Base-by-base conservation (phyloP, 2,888 invertebrate genomes). In the Ornithoptera priamus region DNA sequence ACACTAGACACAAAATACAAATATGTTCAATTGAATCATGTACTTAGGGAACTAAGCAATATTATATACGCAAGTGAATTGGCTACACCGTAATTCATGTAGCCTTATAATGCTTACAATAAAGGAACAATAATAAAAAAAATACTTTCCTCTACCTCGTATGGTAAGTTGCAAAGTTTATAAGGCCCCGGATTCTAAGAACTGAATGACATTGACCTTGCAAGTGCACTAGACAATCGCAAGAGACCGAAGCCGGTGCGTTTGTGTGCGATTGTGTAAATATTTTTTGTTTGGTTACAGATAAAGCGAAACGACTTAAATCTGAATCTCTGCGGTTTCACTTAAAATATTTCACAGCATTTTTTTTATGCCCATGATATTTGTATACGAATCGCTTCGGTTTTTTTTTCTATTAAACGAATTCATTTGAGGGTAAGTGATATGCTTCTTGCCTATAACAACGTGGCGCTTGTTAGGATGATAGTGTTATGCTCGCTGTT, bases 181-280 rank as follows among this genome's bases (percentile, higher is more conserved):
- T 56, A 39, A n/a, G 69, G 59, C 72, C 62, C 65, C 30, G 50
- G 61, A 60, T 75, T 77, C 76, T 65, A 62, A 74, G 75, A 75
- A 77, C 70, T 64, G 72, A 73, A 73, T 75, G 75, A 71, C 69
- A 71, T 71, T 72, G 73, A 70, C 79, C 77, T 77, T 77, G 77
- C 64, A 69, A 68, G 67, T 72, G 72, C 72, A 66, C 70, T 71
- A 71, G 74, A 62, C 60, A 58, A 22, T 60, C 39, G 36, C 17
- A 12, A 53, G 50, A 39, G 36, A 71, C 64, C 61, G 68, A 67
- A 68, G 62, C 62, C 70, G 69, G 69, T 69, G 8, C 62, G 65
- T 69, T 66, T 62, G 65, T 62, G 62, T 59, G 18, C 39, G 62
- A 59, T 69, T 69, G 69, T 62, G 62, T 66, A 65, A 62, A 62